Base-by-base conservation (phyloP, 23 tunicate species). In the Ciona savignyi region DNA sequence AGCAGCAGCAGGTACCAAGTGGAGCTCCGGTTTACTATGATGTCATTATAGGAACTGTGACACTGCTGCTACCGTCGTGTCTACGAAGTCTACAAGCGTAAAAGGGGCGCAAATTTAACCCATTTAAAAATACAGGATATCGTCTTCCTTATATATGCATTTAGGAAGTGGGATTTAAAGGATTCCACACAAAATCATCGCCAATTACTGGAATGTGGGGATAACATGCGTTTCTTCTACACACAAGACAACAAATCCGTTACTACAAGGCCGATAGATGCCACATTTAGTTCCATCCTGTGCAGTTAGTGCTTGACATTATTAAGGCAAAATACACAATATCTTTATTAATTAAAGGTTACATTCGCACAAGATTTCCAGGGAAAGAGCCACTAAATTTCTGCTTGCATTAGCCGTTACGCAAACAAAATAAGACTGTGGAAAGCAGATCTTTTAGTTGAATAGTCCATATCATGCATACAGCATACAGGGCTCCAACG, bases 291-390 rank as follows among this genome's bases (percentile, higher is more conserved):
- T 42, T 9, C 9, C 56, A 6, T 42, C 15, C 15, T 42, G 56
- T 42, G 56, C 56, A 6, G 56, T 42, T 42, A 42, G 56, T 42
- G 56, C 56, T 42, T 42, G 15, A 42, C 56, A 42, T 42, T 42
- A 42, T 42, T 42, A 42, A 42, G 56, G 56, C 56, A 42, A 42
- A n/a, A 42, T 42, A 42, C 56, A 42, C 56, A 42, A 42, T 42
- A 42, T 42, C 56, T 42, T 42, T 42, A 42, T 42, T 42, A 42
- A 42, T 42, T 42, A 42, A 42, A 42, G 56, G 56, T 42, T 42
- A 42, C 56, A 42, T 42, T 15, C 56, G 15, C 56, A 42, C 56
- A 15, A 42, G 56, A 42, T 6, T 42, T n/a, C n/a, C n/a, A n/a
- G n/a, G n/a, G n/a, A n/a, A n/a, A n/a, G n/a, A n/a, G n/a, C n/a